Base-by-base conservation (phyloP, 2,113 vertebrate genomes). In the Peromyscus polionotus region DNA sequence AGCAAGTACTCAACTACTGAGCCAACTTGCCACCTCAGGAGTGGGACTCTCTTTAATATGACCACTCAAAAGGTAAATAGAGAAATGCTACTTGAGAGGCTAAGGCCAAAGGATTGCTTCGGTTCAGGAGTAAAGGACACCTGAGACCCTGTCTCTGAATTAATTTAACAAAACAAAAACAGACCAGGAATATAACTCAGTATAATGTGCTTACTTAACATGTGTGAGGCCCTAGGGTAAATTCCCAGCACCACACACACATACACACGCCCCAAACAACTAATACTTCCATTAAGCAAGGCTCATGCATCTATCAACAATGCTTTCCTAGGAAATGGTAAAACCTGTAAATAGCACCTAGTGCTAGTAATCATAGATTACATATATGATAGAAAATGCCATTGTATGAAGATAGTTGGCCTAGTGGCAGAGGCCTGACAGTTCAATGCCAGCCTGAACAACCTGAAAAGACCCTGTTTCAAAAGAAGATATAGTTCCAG, bases 241-340 rank as follows among this genome's bases (percentile, higher is more conserved):
- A 67, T 86, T 65, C 14, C 39, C 8, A 85, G 59, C 81, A 65
- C 8, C 17, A 51, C 48, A 51, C 42, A 8, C 3, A 77, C 24
- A 45, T 1, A 7, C 48, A 76, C 42, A 3, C 73, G 48, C 45
- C 45, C 16, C 24, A 28, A 13, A 79, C 42, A 85, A 42, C 48
- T 20, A 51, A 51, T 70, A 75, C n/a, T 89, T 20, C 48, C 48
- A n/a, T 16, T 5, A 42, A 68, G 48, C 36, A 94, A 31, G 31
- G 42, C 19, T 93, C 45, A 54, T n/a, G 5, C 22, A 77, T 59
- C 26, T 61, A 28, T 57, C 89, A 48, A 54, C 65, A 19, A 33
- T 81, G n/a, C 17, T 94, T 94, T 91, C 22, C 22, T 16, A 88
- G 67, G 51, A 93, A 95, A 91, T 61, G 51, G 19, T 94, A 51